Base-by-base conservation (phyloP, 1,140 invertebrate genomes). In the Hyles euphorbiae region DNA sequence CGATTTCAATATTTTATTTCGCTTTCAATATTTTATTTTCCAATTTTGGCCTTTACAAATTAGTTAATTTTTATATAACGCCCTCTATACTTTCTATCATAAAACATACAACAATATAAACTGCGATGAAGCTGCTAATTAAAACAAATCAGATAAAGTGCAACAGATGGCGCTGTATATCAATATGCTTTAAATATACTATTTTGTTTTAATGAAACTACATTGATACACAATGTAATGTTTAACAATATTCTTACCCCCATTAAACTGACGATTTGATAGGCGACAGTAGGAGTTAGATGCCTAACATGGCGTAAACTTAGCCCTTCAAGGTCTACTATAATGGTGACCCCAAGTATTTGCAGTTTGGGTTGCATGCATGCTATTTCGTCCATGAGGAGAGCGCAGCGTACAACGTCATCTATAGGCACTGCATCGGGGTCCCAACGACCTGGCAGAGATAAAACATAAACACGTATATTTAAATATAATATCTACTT, bases 321-420 rank as follows among this genome's bases (percentile, higher is more conserved):
- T 32, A 96, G 89, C 9, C 92, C 92, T 54, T 92, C 90, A 0
- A 95, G 81, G 75, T 96, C 94, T 36, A 95, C 94, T 12, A 96
- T 91, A 33, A 91, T 93, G 12, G 94, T 90, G 3, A 94, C 94
- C 0, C 94, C 94, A 2, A 94, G 81, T 33, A 95, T 92, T 76
- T 95, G 94, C 0, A 93, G 90, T 11, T 90, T 91, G 0, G 93
- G 94, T 68, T 96, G 94, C 66, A 95, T 75, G 3, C 93, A 88
- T 0, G 94, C 94, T 3, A 95, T 78, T 68, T 96, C 94, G 10
- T 95, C 88, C 61, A 94, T 89, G 2, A 93, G 80, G 10, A 95
- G 88, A 0, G 93, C 93, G 0, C 92, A 92, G 60, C 94, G 92
- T 53, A 95, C 94, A 7, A 96, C 87, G 70, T 95, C 94, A 32